Conservation (phyloP, 1,140 invertebrate genomes). For the Littorina saxatilis region DNA sequence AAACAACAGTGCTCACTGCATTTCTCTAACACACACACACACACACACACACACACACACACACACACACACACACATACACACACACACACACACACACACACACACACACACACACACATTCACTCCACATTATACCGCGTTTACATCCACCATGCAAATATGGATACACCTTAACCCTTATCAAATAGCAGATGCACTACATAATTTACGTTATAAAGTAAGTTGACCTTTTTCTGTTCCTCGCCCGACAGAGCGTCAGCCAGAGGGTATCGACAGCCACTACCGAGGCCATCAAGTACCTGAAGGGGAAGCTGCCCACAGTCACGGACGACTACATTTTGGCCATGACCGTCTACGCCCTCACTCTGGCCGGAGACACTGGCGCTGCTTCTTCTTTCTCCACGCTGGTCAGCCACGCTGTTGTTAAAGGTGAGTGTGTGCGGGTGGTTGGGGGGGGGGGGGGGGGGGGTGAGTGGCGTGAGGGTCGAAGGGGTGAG, state of each 20-base stretch:
- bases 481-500: neutral
- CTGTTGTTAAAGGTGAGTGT: conserved; percentile 79
- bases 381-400: conserved; percentile 82
- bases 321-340: conserved; percentile 84
- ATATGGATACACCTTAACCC: no score
- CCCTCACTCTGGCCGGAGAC: conserved; percentile 85
- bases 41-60: conserved; percentile 12
- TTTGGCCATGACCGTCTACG: conserved; percentile 77
- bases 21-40: neutral
- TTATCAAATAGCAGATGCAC: no score
- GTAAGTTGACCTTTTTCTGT: no score
- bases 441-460: neutral
- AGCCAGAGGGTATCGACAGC: conserved; percentile 71
- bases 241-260: conserved; percentile 72
- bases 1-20: neutral
- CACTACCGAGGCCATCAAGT: conserved; percentile 87
- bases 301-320: conserved; percentile 84
- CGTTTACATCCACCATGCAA: no score
- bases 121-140: no score
- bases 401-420: conserved; percentile 79
- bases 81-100: neutral
- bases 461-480: neutral
- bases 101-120: no score
- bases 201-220: no score
- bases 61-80: conserved; percentile 3